phyloP scores from a whole-genome alignment of 2,113 vertebrate species.

The Quiscalus mexicanus region DNA sequence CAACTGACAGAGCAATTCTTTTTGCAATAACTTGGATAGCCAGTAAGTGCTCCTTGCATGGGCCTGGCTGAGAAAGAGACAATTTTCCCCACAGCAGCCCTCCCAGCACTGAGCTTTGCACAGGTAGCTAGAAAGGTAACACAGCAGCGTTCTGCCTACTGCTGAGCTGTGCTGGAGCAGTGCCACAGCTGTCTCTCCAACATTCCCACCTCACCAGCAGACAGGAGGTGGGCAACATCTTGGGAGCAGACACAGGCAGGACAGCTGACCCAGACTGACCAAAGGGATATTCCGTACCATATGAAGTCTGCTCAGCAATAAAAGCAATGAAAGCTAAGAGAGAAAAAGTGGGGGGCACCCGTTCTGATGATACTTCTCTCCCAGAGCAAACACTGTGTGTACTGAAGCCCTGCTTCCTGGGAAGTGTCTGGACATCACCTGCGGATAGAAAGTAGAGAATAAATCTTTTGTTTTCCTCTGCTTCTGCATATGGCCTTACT shows the following conservation, averaged over 20 bases:
- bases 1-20: background rate
- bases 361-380: background rate
- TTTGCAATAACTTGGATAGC: slow-evolving; percentile 9
- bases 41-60: background rate
- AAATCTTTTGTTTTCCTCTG: background rate
- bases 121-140: background rate
- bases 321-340: background rate
- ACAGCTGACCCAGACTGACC: background rate
- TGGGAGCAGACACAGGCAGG: background rate
- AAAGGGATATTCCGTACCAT: background rate
- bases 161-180: background rate
- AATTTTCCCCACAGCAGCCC: background rate
- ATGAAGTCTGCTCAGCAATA: background rate
- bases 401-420: background rate
- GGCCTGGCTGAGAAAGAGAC: background rate
- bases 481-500: background rate
- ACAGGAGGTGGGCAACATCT: background rate
- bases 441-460: background rate
- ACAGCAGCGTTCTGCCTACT: background rate
- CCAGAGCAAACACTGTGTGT: rapidly evolving
- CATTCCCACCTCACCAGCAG: background rate
- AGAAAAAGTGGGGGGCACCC: rapidly evolving
- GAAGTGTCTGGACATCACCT: background rate
- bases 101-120: background rate
- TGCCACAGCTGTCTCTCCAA: background rate